A percentile compares a stretch with the other conserved stretches of the same genome.
Evolutionary conservation across 1,140 invertebrate species (phyloP).

Genomic region (Brachionus asplanchnoidis): DNA sequence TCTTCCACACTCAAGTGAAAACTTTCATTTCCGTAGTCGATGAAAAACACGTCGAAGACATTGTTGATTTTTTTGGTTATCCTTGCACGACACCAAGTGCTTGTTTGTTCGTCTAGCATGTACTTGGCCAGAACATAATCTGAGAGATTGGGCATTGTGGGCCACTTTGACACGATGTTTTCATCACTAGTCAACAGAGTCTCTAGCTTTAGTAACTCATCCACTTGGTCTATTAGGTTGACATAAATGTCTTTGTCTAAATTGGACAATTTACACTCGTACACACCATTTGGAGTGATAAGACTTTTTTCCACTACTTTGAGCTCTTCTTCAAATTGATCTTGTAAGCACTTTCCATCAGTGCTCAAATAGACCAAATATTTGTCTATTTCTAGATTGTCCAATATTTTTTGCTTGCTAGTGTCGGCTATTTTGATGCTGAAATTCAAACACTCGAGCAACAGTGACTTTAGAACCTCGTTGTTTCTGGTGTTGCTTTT

Average conservation of each 20-base stretch:
- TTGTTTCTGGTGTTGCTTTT: conserved; percentile 25
- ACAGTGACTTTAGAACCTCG: background rate
- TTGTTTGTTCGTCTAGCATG: background rate
- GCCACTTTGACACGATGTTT: background rate
- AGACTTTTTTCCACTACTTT: background rate
- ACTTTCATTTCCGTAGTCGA: conserved; percentile 29
- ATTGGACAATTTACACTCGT: conserved; percentile 4
- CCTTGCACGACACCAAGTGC: background rate
- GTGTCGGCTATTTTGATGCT: background rate
- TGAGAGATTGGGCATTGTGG: background rate
- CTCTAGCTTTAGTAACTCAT: background rate
- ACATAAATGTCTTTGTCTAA: background rate
- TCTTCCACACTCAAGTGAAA: background rate
- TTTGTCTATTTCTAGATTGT: background rate
- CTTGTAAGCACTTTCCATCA: background rate
- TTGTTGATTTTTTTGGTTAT: background rate
- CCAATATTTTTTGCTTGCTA: background rate
- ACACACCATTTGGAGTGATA: background rate
- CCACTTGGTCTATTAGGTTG: background rate
- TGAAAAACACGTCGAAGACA: background rate
- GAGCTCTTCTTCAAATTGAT: background rate
- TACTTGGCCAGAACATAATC: conserved; percentile 23
- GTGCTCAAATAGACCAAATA: background rate
- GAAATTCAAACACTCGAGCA: background rate
- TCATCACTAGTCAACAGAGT: background rate